Evolutionary conservation across 2,113 vertebrate species (phyloP).

Genomic region (Caretta caretta): DNA sequence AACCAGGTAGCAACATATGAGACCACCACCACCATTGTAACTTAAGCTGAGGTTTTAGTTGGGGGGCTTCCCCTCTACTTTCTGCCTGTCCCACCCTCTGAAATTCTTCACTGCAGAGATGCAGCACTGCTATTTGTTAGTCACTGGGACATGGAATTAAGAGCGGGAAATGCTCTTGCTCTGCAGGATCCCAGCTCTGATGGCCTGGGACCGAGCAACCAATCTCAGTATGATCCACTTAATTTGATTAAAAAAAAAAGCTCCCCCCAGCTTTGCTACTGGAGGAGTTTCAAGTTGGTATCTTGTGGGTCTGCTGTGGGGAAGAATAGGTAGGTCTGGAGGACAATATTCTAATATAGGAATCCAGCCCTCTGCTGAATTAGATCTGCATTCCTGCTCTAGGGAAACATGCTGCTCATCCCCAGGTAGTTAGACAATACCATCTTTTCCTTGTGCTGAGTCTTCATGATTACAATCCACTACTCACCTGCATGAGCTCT

Average conservation of each 20-base stretch:
- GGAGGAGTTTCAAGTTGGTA: background rate
- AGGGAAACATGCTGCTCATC: background rate
- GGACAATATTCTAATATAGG: background rate
- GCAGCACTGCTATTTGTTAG: background rate
- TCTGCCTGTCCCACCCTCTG: background rate
- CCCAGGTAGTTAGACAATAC: conserved; percentile 3
- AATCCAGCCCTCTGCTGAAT: background rate
- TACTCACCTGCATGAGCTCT: conserved; percentile 91
- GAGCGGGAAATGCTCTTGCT: background rate
- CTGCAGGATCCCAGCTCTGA: background rate
- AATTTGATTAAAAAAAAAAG: background rate
- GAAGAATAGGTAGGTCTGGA: background rate
- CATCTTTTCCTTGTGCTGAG: background rate
- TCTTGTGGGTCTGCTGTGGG: background rate
- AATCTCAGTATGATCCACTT: background rate
- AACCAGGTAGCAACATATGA: background rate
- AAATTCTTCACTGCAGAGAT: background rate
- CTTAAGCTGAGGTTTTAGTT: background rate
- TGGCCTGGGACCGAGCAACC: background rate
- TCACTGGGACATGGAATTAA: background rate
- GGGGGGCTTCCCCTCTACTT: background rate
- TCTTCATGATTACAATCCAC: background rate
- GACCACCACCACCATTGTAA: fast-evolving
- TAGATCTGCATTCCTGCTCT: background rate
- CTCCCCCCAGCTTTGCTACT: background rate